Conservation (phyloP, 2,113 vertebrate genomes). For the Diphyllodes magnificus region DNA sequence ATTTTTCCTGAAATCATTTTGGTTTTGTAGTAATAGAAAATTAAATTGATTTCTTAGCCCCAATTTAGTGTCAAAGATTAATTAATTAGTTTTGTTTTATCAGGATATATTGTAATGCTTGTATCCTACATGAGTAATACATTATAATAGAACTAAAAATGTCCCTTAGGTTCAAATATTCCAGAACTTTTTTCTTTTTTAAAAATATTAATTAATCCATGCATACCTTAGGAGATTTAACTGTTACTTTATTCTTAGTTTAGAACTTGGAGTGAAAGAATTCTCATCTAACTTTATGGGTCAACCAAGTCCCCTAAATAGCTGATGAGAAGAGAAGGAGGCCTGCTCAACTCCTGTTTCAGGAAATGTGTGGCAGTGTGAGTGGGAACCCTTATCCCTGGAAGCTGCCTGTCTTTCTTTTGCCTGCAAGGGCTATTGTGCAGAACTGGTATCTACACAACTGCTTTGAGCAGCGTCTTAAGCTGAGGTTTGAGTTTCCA, state of each 20-base stretch:
- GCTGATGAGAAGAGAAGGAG: background rate
- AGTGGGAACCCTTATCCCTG: background rate
- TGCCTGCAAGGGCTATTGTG: background rate
- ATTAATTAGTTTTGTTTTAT: background rate
- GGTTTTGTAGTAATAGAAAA: background rate
- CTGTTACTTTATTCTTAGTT: background rate
- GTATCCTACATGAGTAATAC: background rate
- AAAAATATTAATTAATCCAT: background rate
- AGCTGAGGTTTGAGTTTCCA: background rate
- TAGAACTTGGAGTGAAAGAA: background rate
- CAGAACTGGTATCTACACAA: background rate
- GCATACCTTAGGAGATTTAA: background rate
- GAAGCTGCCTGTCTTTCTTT: background rate
- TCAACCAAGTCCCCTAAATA: background rate
- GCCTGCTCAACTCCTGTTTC: background rate
- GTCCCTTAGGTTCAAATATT: background rate
- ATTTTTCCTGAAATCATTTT: background rate
- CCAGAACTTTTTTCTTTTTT: background rate
- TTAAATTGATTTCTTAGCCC: background rate
- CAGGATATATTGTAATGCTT: background rate
- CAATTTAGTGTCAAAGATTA: background rate
- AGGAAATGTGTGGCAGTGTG: background rate
- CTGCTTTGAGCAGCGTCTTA: background rate
- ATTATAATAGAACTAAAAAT: background rate
- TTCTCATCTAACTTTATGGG: background rate